phyloP scores from a whole-genome alignment of 2,888 invertebrate species.

The Cryptocephalus primarius region DNA sequence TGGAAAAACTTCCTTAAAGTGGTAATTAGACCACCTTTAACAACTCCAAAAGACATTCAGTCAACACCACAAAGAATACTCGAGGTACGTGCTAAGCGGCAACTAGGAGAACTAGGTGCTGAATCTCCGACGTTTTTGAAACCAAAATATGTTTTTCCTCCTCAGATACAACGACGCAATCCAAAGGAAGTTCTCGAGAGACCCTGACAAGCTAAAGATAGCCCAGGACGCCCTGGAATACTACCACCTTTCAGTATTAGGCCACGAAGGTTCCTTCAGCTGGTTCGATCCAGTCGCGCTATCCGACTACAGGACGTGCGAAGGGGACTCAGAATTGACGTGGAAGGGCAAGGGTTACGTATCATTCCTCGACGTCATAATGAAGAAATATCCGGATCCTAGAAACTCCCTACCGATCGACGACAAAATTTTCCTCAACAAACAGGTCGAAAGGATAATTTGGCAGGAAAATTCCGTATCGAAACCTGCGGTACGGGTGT shows the following conservation, averaged over 20 bases:
- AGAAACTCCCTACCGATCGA: slow-evolving; percentile 12
- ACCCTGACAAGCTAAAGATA: slow-evolving; percentile 10
- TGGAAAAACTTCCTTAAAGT: no score
- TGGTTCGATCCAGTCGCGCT: slow-evolving; percentile 47
- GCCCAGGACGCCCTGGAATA: slow-evolving; percentile 11
- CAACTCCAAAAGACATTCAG: no score
- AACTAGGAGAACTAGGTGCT: no score
- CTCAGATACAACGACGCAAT: slow-evolving; percentile 14
- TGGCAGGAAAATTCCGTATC: background rate
- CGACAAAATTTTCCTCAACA: slow-evolving; percentile 18
- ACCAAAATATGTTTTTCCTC: no score
- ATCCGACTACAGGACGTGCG: slow-evolving; percentile 55
- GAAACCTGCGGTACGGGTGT: background rate
- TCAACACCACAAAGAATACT: no score
- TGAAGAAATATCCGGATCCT: slow-evolving; percentile 28
- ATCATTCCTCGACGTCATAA: slow-evolving; percentile 51
- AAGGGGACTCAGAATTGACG: slow-evolving; percentile 53
- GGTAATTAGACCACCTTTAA: no score
- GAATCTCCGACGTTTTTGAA: no score
- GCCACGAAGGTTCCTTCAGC: slow-evolving; percentile 26
- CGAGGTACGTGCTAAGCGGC: no score
- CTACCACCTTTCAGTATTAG: slow-evolving; percentile 15
- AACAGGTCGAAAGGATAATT: slow-evolving; percentile 17
- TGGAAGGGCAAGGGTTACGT: slow-evolving; percentile 63
- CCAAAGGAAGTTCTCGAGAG: slow-evolving; percentile 9